Evolutionary conservation across 2,888 invertebrate genomes (phyloP), one percentile per base, ranked within the genome.

Genomic region (Listrodromus nycthemerus): DNA sequence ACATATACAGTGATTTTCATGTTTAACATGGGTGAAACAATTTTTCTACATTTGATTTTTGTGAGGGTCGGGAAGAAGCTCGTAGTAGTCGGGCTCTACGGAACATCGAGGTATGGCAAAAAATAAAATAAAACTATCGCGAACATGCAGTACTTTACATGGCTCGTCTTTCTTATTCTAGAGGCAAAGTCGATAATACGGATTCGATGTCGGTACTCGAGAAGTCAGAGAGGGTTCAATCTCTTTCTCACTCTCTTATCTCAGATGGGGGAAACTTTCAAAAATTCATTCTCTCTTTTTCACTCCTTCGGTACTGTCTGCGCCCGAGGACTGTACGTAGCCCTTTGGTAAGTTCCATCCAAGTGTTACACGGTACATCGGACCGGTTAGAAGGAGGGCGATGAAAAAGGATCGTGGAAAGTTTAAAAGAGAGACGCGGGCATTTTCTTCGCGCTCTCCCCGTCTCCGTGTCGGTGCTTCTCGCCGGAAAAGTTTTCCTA

Each of bases 361-460:
- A 78, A 89, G 76, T 78, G 80, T 78, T 85, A 85, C 83, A 86
- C 80, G 79, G 79, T 79, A 86, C 84, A 78, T 80, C 74, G 66
- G 55, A 67, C 66, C 63, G 67, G 61, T 80, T 73, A 52, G 76
- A 70, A 66, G 50, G 27, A 65, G 69, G 30, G 21, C n/a, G 58
- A 63, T 6, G 50, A 50, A 33, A 45, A 80, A 83, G 52, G 67
- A 63, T 48, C 16, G 21, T 13, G 50, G 48, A 16, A 19, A 75
- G 61, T 77, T 76, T 67, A 41, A 24, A 71, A 76, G 58, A 67
- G 66, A 61, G 30, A 69, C 58, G 58, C 69, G 65, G 52, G 48
- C 50, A 33, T 52, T 63, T 63, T 69, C 65, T 71, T 76, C 58
- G 21, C 21, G 1, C 50, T 52, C 61, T 63, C 61, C 73, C 61